Evolutionary conservation across 1,140 invertebrate genomes (phyloP).

Genomic region (Globodera rostochiensis): DNA sequence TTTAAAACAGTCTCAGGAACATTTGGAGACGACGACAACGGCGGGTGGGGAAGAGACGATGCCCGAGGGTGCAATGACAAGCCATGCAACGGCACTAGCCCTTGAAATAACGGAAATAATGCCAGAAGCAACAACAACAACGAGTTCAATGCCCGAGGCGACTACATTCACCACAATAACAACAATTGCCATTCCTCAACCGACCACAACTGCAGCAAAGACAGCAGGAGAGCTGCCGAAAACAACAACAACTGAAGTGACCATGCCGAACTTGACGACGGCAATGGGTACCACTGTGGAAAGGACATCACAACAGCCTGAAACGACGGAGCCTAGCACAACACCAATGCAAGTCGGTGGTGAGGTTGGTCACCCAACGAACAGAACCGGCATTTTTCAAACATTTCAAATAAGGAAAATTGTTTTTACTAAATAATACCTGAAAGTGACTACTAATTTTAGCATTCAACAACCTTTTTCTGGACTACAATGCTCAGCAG

Average conservation of each 20-base stretch:
- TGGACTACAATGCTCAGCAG: neutral
- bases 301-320: neutral
- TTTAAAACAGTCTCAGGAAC: neutral
- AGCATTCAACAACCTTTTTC: neutral
- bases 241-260: constrained; percentile 35
- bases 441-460: neutral
- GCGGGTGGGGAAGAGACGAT: neutral
- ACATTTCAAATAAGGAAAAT: too few relatives aligned
- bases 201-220: constrained; percentile 25
- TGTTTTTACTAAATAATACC: too few relatives aligned
- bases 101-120: neutral
- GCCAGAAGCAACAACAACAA: neutral
- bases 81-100: neutral
- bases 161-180: constrained; percentile 21
- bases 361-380: neutral
- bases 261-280: constrained; percentile 34
- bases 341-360: constrained; percentile 9
- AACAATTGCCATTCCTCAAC: neutral
- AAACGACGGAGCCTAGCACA: constrained; percentile 15
- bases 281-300: constrained; percentile 23
- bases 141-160: neutral
- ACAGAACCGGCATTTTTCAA: too few relatives aligned
- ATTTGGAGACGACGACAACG: neutral
- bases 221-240: constrained; percentile 34
- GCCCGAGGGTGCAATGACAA: neutral